Evolutionary conservation across 2,888 invertebrate species (phyloP).

Genomic region (Amphipyra berbera): DNA sequence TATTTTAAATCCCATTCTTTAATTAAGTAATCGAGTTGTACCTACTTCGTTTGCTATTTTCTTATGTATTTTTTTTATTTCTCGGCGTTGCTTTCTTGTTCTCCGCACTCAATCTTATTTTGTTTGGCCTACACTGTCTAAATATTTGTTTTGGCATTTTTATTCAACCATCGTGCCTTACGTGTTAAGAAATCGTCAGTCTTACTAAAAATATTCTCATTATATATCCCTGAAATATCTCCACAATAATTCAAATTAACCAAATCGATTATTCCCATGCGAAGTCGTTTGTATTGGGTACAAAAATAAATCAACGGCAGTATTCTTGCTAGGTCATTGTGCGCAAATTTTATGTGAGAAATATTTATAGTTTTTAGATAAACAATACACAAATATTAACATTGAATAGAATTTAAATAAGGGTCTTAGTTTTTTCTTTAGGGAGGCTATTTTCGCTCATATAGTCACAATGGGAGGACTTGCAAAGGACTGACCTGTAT

Average conservation of each 20-base stretch:
- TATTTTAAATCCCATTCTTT: no score
- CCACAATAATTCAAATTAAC: slow-evolving; percentile 39
- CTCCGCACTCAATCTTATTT: no score
- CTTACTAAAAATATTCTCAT: slow-evolving; percentile 19
- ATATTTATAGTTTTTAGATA: slow-evolving; percentile 42
- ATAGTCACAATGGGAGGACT: slow-evolving; percentile 26
- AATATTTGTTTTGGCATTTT: no score
- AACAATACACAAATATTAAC: slow-evolving; percentile 44
- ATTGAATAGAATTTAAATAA: slow-evolving; percentile 44
- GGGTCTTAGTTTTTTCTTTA: slow-evolving; percentile 12
- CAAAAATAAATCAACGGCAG: slow-evolving; percentile 38
- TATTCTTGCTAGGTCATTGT: slow-evolving; percentile 46
- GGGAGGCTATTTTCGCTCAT: slow-evolving; percentile 10
- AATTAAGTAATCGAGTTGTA: no score
- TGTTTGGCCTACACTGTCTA: no score
- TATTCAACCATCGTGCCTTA: slow-evolving; percentile 9
- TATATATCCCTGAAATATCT: slow-evolving; percentile 45
- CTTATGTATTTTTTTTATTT: no score
- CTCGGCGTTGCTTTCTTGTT: no score
- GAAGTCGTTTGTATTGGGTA: slow-evolving; percentile 34
- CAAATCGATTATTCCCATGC: slow-evolving; percentile 51
- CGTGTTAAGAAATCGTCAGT: slow-evolving; percentile 33
- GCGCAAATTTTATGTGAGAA: slow-evolving; percentile 53
- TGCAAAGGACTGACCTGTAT: slow-evolving; percentile 3
- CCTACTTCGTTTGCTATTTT: no score